A percentile compares a stretch with the other conserved stretches of the same genome.
These are phyloP conservation scores for Eumerus sabulonum DNA, from an alignment of 2,888 invertebrate genomes.

Conservation along the genomic window DNA sequence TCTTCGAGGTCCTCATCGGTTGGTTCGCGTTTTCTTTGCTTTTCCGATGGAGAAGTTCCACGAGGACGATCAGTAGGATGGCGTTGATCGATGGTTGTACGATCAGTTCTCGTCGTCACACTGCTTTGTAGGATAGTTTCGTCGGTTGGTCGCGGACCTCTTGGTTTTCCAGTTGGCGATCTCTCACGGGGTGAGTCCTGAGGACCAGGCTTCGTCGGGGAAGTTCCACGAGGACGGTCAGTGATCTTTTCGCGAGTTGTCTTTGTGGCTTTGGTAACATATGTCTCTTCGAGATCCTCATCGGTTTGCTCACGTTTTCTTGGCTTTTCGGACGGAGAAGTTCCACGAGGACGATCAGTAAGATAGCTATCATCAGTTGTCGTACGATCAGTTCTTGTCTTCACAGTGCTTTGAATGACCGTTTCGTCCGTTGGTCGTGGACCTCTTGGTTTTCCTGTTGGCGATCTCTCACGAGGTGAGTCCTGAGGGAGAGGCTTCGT, in stretches of 20 bases:
- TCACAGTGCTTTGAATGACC: neutral
- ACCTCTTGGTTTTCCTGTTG: slow-evolving; percentile 39
- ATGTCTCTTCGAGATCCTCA: too few species aligned
- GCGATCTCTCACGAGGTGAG: slow-evolving; percentile 28
- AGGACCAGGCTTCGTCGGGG: slow-evolving; percentile 16
- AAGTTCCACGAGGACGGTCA: slow-evolving; percentile 8
- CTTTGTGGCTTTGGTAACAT: too few species aligned
- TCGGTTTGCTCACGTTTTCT: too few species aligned
- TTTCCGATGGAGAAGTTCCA: slow-evolving; percentile 42
- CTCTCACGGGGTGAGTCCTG: slow-evolving; percentile 12
- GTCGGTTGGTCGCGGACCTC: slow-evolving; percentile 12
- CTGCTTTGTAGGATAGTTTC: slow-evolving; percentile 14
- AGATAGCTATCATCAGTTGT: too few species aligned
- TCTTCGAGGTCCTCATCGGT: slow-evolving; percentile 40
- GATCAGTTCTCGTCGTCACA: slow-evolving; percentile 19
- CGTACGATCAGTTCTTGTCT: slow-evolving; percentile 6
- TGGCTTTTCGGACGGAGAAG: slow-evolving; percentile 27
- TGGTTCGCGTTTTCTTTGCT: slow-evolving; percentile 24
- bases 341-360: slow-evolving; percentile 14
- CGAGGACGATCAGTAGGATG: slow-evolving; percentile 23
- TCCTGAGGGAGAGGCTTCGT: neutral
- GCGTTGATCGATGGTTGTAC: slow-evolving; percentile 2
- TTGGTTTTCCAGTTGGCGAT: slow-evolving; percentile 32
- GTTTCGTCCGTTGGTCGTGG: slow-evolving; percentile 27
- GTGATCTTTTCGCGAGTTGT: too few species aligned